These are phyloP conservation scores for Rhyacichthys aspro DNA, from an alignment of 2,797 vertebrate species.

Conservation along the genomic window DNA sequence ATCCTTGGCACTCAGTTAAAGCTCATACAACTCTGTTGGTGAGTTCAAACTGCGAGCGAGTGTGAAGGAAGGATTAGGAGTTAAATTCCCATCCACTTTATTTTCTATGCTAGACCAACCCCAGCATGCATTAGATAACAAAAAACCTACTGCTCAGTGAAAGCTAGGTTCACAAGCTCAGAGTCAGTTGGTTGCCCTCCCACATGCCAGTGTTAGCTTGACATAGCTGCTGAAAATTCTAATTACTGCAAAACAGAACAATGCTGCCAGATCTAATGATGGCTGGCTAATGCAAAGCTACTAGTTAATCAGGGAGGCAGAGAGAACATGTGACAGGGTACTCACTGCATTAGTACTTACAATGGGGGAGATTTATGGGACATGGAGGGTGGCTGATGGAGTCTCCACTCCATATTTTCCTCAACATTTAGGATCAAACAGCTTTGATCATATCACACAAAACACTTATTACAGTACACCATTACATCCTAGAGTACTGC, in stretches of 20 bases:
- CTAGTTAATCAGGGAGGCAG: constrained; percentile 38
- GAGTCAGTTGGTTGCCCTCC: constrained; percentile 44
- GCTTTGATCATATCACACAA: constrained; percentile 36
- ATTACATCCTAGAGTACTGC: constrained; percentile 24
- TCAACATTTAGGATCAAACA: constrained; percentile 20
- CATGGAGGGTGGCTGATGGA: constrained; percentile 11
- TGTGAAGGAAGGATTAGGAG: constrained; percentile 19
- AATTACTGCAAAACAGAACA: constrained; percentile 66
- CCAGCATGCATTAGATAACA: constrained; percentile 55
- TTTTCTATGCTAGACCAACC: constrained; percentile 40
- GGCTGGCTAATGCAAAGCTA: constrained; percentile 38
- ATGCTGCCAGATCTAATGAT: constrained; percentile 41
- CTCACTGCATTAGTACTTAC: constrained; percentile 13
- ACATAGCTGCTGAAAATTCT: constrained; percentile 63
- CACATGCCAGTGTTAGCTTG: constrained; percentile 41
- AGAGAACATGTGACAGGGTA: constrained; percentile 29
- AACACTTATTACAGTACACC: constrained; percentile 16
- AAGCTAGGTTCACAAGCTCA: constrained; percentile 25
- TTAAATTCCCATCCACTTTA: constrained; percentile 39
- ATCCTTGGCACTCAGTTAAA: constrained; percentile 7
- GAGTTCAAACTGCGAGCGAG: constrained; percentile 14
- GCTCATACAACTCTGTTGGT: neutral
- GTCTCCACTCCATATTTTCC: constrained; percentile 8
- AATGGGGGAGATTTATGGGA: constrained; percentile 28
- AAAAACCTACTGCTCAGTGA: constrained; percentile 56